Evolutionary conservation across 2,888 invertebrate genomes (phyloP), one percentile per base, ranked within the genome.

Genomic region (Drosophila ustulata): DNA sequence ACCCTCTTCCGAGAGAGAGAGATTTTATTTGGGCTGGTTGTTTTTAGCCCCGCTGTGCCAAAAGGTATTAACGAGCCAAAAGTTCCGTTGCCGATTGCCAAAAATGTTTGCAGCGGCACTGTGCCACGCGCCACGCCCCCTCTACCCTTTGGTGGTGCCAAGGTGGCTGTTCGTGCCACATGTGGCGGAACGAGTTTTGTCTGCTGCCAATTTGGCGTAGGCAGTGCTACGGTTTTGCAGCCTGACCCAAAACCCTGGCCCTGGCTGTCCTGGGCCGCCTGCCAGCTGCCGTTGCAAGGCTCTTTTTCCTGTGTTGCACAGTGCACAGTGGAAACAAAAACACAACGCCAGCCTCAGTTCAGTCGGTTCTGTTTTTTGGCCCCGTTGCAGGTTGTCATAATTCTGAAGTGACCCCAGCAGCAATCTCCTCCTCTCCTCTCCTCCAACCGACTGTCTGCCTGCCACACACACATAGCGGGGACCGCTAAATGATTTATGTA

Each of bases 191-290:
- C 39, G 46, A n/a, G 30, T 46, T 50, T 30, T 75, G 75, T 62
- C 78, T 77, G 80, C 58, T 82, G 82, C 86, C 82, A 82, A 88
- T 88, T 56, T 82, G 77, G 86, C 86, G 86, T 85, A 73, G 88
- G 80, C 71, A 73, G 68, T 3, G 28, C 28, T 59, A 28, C 56
- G 53, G 56, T 47, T 58, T 34, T 57, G 50, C 67, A 45, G 68
- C 25, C 52, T 70, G 75, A 67, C 58, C 76, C 55, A 47, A 47
- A 26, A 49, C 11, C 25, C 11, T 11, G 13, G 39, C 11, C 25
- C 11, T 11, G 13, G 39, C 51, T 18, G 18, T 18, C 39, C 63
- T 72, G 73, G 74, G 74, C 74, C 67, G 74, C 50, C 66, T 63
- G 79, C 75, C 75, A 76, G 79, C 75, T 75, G 69, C 78, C 55